Evolutionary conservation across 2,113 vertebrate species (phyloP).

Genomic region (Catagonus wagneri): DNA sequence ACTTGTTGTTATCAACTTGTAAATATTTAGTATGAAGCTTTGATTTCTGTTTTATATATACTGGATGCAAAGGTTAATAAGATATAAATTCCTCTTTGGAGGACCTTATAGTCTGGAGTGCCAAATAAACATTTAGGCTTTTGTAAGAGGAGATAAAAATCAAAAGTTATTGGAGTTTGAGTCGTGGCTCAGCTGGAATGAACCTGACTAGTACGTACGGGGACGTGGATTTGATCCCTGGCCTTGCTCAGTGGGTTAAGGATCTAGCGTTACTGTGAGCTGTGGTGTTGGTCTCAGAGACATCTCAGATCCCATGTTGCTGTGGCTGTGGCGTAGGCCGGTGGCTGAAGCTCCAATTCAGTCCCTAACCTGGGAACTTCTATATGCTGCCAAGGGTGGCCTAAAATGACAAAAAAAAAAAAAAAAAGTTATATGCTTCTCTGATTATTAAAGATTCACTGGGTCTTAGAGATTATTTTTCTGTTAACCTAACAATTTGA

Average conservation of each 20-base stretch:
- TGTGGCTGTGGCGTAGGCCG: too few relatives aligned
- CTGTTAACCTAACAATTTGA: background rate
- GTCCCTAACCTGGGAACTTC: too few relatives aligned
- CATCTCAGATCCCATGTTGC: too few relatives aligned
- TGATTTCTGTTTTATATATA: background rate
- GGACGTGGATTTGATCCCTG: too few relatives aligned
- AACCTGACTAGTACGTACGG: too few relatives aligned
- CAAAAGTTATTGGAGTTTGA: background rate
- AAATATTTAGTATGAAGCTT: background rate
- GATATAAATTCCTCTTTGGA: background rate
- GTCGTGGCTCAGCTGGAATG: too few relatives aligned
- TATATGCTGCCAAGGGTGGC: too few relatives aligned
- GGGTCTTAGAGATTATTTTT: conserved; percentile 16
- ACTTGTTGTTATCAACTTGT: background rate
- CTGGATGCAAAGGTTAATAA: background rate
- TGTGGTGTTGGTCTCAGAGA: too few relatives aligned
- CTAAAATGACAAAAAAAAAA: too few relatives aligned
- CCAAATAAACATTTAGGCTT: conserved; percentile 8
- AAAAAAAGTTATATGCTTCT: background rate
- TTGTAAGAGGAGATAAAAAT: background rate
- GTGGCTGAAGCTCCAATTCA: too few relatives aligned
- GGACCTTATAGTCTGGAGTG: background rate
- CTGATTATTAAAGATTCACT: background rate
- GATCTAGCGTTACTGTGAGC: too few relatives aligned
- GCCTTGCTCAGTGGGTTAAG: too few relatives aligned